Base-by-base conservation (phyloP, 2,888 invertebrate species). In the Scaptomyza flava region DNA sequence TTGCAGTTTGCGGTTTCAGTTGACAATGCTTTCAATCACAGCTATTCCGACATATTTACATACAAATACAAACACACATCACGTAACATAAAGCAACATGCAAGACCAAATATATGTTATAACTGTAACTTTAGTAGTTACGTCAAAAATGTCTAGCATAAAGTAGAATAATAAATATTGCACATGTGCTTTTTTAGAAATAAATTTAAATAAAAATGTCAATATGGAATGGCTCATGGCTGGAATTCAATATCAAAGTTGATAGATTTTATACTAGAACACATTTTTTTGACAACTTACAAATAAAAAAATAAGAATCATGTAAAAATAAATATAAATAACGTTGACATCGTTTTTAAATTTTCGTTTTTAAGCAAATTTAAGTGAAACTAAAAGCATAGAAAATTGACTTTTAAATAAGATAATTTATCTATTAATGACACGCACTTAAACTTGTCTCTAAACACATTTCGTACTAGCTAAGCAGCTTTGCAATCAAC, bases 391-490 rank as follows among this genome's bases (percentile, higher is more conserved):
- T 11, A 56, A 42, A 6, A 9, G 23, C 8, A 41, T 12, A 11
- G 48, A 8, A 51, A 60, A 52, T 23, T 1, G 23, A 23, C 23
- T 23, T 23, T 23, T 23, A 23, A 23, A 23, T 23, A 23, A 23
- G 4, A 23, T 23, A 23, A 23, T 23, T 4, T 23, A 23, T 20
- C 14, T 8, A 63, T 46, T 63, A 47, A 38, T 43, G 43, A 42
- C 17, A 38, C 31, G 23, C 31, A 43, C 33, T 46, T 27, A 3
- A 53, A 42, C 36, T 65, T 62, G 69, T 70, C 73, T 61, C n/a
- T 6, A 45, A 70, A 17, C 17, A 17, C 17, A 17, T 17, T 17
- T 17, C 17, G 17, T 1, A n/a, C n/a, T n/a, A n/a, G n/a, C n/a
- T n/a, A 17, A 17, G 17, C 17, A 17, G 17, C 17, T 17, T 17